Conservation (phyloP, 2,888 invertebrate species). For the Megamerina dolium region DNA sequence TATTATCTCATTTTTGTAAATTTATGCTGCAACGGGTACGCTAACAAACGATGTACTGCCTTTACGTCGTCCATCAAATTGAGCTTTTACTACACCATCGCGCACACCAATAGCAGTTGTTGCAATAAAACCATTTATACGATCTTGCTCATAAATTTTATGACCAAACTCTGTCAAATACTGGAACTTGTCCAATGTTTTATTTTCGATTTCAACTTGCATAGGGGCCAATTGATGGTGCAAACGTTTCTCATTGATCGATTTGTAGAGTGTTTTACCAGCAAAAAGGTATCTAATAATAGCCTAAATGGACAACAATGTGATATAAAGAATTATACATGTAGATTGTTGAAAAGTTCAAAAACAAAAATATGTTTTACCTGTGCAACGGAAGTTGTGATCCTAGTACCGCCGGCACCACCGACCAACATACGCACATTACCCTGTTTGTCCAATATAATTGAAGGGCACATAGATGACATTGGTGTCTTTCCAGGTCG, state of each 20-base stretch:
- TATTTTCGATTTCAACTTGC: conserved; percentile 61
- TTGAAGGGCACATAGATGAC: conserved; percentile 84
- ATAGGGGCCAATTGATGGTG: conserved; percentile 86
- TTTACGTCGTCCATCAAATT: conserved; percentile 49
- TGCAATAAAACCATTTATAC: conserved; percentile 55
- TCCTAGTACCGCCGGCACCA: conserved; percentile 84
- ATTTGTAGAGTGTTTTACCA: conserved; percentile 58
- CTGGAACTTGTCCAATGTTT: conserved; percentile 57
- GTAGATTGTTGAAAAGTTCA: no score
- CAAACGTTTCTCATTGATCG: conserved; percentile 66
- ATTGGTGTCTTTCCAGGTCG: conserved; percentile 75
- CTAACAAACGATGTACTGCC: conserved; percentile 45
- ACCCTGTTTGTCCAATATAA: conserved; percentile 62
- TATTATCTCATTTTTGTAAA: no score
- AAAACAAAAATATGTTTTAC: conserved; percentile 5
- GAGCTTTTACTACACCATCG: conserved; percentile 41
- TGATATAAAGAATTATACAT: neutral
- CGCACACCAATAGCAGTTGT: conserved; percentile 53
- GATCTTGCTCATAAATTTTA: conserved; percentile 26
- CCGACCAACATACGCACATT: conserved; percentile 66
- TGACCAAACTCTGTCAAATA: conserved; percentile 45
- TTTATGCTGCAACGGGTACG: no score
- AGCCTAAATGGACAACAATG: conserved; percentile 48
- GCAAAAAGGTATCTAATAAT: conserved; percentile 62
- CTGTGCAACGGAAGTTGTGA: conserved; percentile 70